Conservation (phyloP, 2,113 vertebrate species). For the Variabilichromis moorii region DNA sequence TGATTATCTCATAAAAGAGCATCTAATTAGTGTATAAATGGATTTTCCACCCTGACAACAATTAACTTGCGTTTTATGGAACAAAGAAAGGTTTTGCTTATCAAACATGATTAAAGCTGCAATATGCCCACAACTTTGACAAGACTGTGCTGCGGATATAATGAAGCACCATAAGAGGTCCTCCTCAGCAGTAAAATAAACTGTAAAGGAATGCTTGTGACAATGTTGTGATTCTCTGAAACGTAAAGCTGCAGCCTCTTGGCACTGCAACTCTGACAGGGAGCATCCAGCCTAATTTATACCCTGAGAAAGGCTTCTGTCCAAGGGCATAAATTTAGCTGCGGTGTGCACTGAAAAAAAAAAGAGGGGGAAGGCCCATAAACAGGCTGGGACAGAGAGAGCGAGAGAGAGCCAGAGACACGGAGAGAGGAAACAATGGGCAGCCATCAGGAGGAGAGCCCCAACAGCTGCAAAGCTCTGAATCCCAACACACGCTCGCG, state of each 20-base stretch:
- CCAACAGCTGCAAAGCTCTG: conserved; percentile 61
- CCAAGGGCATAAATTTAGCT: conserved; percentile 61
- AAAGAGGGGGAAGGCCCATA: conserved; percentile 41
- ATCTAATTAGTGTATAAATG: not conserved
- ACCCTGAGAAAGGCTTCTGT: conserved; percentile 64
- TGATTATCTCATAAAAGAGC: not conserved
- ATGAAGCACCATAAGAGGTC: not conserved
- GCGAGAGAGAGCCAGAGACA: not conserved
- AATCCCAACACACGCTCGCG: conserved; percentile 24
- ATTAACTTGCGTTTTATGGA: not conserved
- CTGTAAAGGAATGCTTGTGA: conserved; percentile 7
- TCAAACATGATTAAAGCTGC: not conserved
- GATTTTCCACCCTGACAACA: not conserved
- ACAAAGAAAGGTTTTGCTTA: not conserved
- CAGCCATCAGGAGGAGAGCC: conserved; percentile 56
- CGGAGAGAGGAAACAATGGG: conserved; percentile 56
- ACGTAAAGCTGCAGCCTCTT: conserved; percentile 33
- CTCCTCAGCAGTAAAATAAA: conserved; percentile 4
- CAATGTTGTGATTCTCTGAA: conserved; percentile 20
- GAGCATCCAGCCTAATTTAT: conserved; percentile 64
- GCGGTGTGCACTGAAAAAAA: conserved; percentile 23
- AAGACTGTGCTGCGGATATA: not conserved
- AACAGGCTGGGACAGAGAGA: conserved; percentile 31
- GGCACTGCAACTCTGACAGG: conserved; percentile 31
- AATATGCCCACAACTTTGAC: not conserved